Base-by-base conservation (phyloP, 2,797 vertebrate species). In the Syndactyla subalaris region DNA sequence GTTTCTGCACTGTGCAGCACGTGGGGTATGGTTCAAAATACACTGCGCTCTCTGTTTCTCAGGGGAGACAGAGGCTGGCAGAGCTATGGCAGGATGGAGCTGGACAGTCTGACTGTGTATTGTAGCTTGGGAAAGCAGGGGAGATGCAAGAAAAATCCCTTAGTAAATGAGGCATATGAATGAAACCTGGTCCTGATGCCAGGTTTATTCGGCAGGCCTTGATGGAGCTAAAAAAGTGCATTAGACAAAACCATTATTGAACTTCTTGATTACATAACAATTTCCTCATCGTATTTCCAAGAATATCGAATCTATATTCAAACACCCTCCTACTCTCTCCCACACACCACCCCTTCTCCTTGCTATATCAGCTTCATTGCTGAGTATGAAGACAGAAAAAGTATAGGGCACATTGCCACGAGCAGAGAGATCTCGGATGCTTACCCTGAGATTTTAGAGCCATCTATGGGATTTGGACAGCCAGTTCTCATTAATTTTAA, bases 271-370 rank as follows among this genome's bases (percentile, higher is more conserved):
- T 97, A 89, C 95, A 97, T 96, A 96, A 95, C 95, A 88, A 91
- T 96, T 95, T 96, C 95, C 95, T 96, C 95, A 96, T 86, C 89
- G 89, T 96, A 95, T 96, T 97, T 97, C 96, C 92, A 96, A 96
- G 96, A 97, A 96, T 95, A 96, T 55, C 94, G 4, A 88, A 86
- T 96, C 93, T 95, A 96, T 96, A 95, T 96, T 96, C 96, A 96
- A 96, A 96, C 89, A 94, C 43, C 95, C 94, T 96, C 96, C 95
- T 76, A 85, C 91, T 88, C 82, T 94, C 93, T 96, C 95, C 95
- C 95, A 93, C 95, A 65, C 76, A 93, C 95, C 95, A 88, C 93
- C 95, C 76, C 85, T 96, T 95, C 92, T 94, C 82, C 84, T 68
- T 92, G 92, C 95, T 96, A 92, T 92, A 96, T 96, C 95, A 78